Base-by-base conservation (phyloP, 92 coral and sea anemone species). In the Nematostella vectensis region DNA sequence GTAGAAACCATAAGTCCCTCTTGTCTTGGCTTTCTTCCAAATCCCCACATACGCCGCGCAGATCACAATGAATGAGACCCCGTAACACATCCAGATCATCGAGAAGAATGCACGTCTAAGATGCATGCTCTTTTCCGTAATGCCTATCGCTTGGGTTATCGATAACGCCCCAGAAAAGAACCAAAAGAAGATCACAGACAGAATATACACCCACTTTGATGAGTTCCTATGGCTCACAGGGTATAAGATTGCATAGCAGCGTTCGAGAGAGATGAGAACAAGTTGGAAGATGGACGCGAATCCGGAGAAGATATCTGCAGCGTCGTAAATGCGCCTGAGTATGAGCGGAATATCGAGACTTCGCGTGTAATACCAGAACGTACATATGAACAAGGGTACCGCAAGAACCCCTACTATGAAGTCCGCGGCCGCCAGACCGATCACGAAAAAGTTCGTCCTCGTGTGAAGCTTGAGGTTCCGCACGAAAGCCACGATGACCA, bases 171-270 rank as follows among this genome's bases (percentile, higher is more conserved):
- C 88, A 13, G 88, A 71, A 6, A 71, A 53, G 6, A 59, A 16
- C 88, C 88, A 81, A 20, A 79, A 55, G 19, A 69, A 61, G 16
- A 52, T 47, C n/a, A 81, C 27, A 4, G 64, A 65, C 0, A 42
- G 49, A n/a, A 75, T n/a, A 37, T 75, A 75, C 2, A 69, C 38
- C 66, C 61, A 61, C 40, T 65, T 75, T 20, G 81, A 76, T 19
- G 88, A 81, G 61, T 75, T 81, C 24, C 88, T 62, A 31, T 81
- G 88, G 18, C 78, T 76, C 2, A 81, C 88, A 1, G 88, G 88
- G 31, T 40, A 60, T 0, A 66, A 61, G n/a, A 81, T 75, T 4
- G 88, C 88, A 38, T 75, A 81, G 36, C 70, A 81, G 29, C 88
- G 65, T 43, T 81, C 88, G 39, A 81, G 48, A 8, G 83, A 72